Conservation (phyloP, 2,888 invertebrate species). For the Octodonta nipae region DNA sequence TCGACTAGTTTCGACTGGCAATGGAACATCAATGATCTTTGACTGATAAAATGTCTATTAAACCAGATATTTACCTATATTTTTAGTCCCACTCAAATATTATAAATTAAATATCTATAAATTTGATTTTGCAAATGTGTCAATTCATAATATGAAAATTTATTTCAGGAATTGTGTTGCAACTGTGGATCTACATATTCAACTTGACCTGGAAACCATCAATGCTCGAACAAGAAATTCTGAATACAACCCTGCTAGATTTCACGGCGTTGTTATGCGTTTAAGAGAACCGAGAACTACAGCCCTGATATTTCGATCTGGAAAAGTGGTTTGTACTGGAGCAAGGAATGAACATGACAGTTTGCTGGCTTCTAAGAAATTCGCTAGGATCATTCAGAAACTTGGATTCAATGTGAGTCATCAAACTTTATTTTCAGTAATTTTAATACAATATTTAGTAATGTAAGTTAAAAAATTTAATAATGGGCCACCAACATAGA, state of each 20-base stretch:
- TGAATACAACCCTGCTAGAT: constrained; percentile 70
- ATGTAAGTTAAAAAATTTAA: too few species aligned
- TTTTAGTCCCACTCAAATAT: too few species aligned
- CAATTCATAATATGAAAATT: too few species aligned
- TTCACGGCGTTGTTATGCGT: constrained; percentile 73
- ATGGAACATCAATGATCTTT: too few species aligned
- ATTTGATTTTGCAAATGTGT: too few species aligned
- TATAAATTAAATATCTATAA: too few species aligned
- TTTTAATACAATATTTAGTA: too few species aligned
- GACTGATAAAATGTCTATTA: too few species aligned
- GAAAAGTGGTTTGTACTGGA: constrained; percentile 72
- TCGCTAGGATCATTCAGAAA: constrained; percentile 70
- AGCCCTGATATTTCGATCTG: constrained; percentile 63
- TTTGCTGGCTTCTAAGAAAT: constrained; percentile 60
- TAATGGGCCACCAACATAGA: too few species aligned
- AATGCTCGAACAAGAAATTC: constrained; percentile 69
- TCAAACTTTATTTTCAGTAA: too few species aligned
- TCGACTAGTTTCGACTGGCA: too few species aligned
- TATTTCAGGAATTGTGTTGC: constrained; percentile 54
- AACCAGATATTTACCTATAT: too few species aligned
- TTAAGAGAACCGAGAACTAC: constrained; percentile 65
- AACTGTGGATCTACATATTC: constrained; percentile 61
- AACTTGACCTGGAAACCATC: constrained; percentile 57
- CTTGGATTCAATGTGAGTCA: constrained; percentile 49
- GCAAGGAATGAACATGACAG: constrained; percentile 66